These are phyloP conservation scores for Myzus persicae DNA, from an alignment of 1,140 invertebrate species.

Conservation along the genomic window DNA sequence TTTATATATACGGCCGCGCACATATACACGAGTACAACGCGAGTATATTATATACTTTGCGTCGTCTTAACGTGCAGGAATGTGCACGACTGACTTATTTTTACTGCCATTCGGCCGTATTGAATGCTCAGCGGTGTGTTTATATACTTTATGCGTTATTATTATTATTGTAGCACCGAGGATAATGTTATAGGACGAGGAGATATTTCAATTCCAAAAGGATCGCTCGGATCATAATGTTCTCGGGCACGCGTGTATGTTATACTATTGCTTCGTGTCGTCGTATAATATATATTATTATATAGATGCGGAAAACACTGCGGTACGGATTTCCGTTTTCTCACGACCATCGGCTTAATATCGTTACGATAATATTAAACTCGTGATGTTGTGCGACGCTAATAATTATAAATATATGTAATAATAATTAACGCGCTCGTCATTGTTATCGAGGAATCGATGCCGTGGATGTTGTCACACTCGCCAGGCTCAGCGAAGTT, in stretches of 20 bases:
- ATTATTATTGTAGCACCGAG: not conserved
- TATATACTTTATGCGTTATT: not conserved
- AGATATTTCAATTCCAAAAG: slow-evolving; percentile 1
- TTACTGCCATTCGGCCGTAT: not conserved
- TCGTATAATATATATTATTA: not conserved
- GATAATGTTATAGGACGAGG: not conserved
- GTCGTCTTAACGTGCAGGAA: slow-evolving; percentile 14
- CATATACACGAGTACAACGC: not conserved
- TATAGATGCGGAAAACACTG: not conserved
- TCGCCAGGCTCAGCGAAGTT: not conserved
- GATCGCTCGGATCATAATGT: not conserved
- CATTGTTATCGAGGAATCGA: not conserved
- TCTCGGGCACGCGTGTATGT: not conserved
- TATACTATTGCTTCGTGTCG: not conserved
- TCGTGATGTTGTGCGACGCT: not conserved
- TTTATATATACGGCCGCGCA: too few relatives aligned
- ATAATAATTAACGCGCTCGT: not conserved
- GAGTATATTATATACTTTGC: not conserved
- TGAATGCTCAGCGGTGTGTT: not conserved
- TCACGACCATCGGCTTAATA: not conserved
- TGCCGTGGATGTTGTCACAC: not conserved
- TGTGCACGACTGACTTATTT: slow-evolving; percentile 51
- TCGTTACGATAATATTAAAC: not conserved
- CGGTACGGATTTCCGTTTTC: not conserved
- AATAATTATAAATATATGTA: not conserved